These are phyloP conservation scores for Cheilosia scutellata DNA, from an alignment of 2,888 invertebrate species.

Conservation along the genomic window DNA sequence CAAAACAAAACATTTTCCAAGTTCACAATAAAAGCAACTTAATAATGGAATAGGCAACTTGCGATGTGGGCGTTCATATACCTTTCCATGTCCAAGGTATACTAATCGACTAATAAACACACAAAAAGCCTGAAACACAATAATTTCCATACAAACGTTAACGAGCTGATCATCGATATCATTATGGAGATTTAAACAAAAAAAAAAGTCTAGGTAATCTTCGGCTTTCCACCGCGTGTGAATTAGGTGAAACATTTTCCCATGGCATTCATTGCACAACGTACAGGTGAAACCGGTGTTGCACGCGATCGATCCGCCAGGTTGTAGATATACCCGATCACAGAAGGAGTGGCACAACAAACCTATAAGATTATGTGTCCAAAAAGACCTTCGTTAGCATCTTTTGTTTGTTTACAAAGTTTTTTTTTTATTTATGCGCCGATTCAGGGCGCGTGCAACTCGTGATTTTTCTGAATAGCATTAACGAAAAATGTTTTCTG, in stretches of 20 bases:
- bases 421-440: background rate
- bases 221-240: constrained; percentile 54
- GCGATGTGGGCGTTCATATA: constrained; percentile 52
- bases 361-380: constrained; percentile 26
- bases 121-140: constrained; percentile 7
- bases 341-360: constrained; percentile 39
- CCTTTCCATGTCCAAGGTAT: constrained; percentile 26
- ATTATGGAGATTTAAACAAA: constrained; percentile 22
- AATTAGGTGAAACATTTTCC: constrained; percentile 63
- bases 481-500: constrained; percentile 40
- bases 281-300: constrained; percentile 62
- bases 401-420: constrained; percentile 48
- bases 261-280: constrained; percentile 58
- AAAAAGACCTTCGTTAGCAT: constrained; percentile 66
- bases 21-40: constrained; percentile 2
- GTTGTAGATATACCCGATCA: background rate
- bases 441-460: constrained; percentile 43
- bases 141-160: constrained; percentile 47
- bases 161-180: constrained; percentile 49
- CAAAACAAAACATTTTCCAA: constrained; percentile 41
- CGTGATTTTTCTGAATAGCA: constrained; percentile 50
- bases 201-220: background rate
- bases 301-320: constrained; percentile 52
- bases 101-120: constrained; percentile 42
- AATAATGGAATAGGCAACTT: background rate